Evolutionary conservation across 2,888 invertebrate species (phyloP), one percentile per base, ranked within the genome.

Genomic region (Entomobrya proxima): DNA sequence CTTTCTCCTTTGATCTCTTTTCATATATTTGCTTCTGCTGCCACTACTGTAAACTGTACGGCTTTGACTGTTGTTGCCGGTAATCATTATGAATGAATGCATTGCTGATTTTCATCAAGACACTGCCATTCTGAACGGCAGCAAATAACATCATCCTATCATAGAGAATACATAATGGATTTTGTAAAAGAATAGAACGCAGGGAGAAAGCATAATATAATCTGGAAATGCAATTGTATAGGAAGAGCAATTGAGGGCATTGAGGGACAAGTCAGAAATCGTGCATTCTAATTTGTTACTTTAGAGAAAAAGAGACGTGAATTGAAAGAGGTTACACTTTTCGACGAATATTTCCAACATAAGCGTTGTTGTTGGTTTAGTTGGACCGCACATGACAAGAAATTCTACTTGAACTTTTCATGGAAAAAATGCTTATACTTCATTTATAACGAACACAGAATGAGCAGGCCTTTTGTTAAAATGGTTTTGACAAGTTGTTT

Each of bases 1-100:
- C 78, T 85, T 85, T 85, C 85, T 79, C 83, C 76, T 85, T 85
- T 85, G 85, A 85, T 85, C 85, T 80, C 40, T 67, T 79, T 83
- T 85, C 74, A 85, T 85, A 85, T 84, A 47, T 74, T 64, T 79
- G n/a, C 61, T 15, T 40, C 7, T 7, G 7, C 44, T 40, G 44
- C 44, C 44, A 44, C 44, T 47, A 30, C 27, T 7, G 55, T 9
- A 11, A 40, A n/a, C 27, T 76, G 15, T 15, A 18, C 13, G 50
- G 37, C 81, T 47, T 37, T 77, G 55, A 55, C 69, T 69, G 44
- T 55, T 76, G 55, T 58, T 77, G 64, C 77, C 35, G 40, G 69
- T 77, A 83, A 77, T 83, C 76, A 78, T 35, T 61, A 47, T 72
- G 84, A 78, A 55, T 78, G 78, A 69, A 72, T 76, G 69, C 55